Evolutionary conservation across 2,113 vertebrate species (phyloP), one percentile per base, ranked within the genome.

Genomic region (Tursiops truncatus): DNA sequence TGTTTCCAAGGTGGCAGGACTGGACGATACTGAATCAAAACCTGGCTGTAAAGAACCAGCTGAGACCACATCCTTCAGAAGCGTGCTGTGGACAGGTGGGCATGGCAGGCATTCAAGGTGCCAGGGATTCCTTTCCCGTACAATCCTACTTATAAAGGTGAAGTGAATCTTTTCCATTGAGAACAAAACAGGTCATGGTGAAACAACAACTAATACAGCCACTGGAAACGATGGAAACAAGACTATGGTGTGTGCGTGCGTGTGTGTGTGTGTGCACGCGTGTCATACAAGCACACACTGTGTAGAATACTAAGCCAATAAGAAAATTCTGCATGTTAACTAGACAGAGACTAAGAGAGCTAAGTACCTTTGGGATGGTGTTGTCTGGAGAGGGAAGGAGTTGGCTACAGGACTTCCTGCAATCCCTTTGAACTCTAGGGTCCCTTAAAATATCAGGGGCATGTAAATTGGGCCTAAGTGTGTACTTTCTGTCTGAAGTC

Each of bases 391-490:
- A 96, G 92, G 81, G 18, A 86, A 88, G 77, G 62, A 47, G 41
- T 71, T 96, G 92, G 68, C 96, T 67, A 5, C 33, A 83, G 38
- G 79, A 92, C 90, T 97, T 97, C 97, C 97, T 97, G 92, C 92
- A 76, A 84, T 96, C 53, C 87, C 90, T 97, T 97, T 97, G 96
- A 97, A 96, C 90, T 93, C 58, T 38, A 77, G 86, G 58, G 83
- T 83, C 87, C 87, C 92, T 84, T 88, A 56, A 92, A 95, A 82
- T 92, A 63, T 92, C 91, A 71, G 94, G 95, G 77, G 91, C 28
- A 1, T 91, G 91, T 94, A 47, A 58, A 79, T 18, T 38, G 80
- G 93, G 50, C 67, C 41, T 44, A 65, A 90, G 68, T 94, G 81
- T 95, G 70, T 92, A 67, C 96, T 89, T 81, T 96, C 70, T 38